Conservation (phyloP, 2,888 invertebrate species). For the Pandemis heparana region DNA sequence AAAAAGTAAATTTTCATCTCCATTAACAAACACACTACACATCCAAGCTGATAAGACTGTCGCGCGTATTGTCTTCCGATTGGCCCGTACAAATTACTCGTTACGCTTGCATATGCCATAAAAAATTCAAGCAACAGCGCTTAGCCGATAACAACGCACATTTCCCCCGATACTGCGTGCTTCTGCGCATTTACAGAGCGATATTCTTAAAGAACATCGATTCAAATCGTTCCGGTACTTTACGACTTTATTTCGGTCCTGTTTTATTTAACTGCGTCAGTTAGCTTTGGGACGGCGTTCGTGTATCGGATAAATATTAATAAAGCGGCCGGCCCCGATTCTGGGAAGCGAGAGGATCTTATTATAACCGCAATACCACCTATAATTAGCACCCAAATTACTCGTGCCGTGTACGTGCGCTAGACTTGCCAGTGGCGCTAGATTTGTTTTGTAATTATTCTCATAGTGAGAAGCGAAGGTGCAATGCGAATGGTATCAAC, state of each 20-base stretch:
- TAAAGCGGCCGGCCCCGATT: conserved; percentile 84
- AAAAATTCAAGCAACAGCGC: conserved; percentile 57
- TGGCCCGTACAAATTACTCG: conserved; percentile 39
- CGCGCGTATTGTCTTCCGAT: conserved; percentile 19
- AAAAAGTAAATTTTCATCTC: background rate
- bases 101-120: conserved; percentile 56
- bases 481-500: too few species aligned
- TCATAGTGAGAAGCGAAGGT: background rate
- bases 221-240: conserved; percentile 82
- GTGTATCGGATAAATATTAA: conserved; percentile 85
- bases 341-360: conserved; percentile 85
- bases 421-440: conserved; percentile 53
- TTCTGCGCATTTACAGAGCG: conserved; percentile 75
- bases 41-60: conserved; percentile 10
- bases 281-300: conserved; percentile 76
- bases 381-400: conserved; percentile 85
- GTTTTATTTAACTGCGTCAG: conserved; percentile 85
- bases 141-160: conserved; percentile 59
- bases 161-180: conserved; percentile 67
- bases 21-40: conserved; percentile 6
- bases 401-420: conserved; percentile 77
- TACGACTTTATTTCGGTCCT: conserved; percentile 84
- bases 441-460: conserved; percentile 7
- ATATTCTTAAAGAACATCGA: conserved; percentile 79
- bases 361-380: conserved; percentile 86